Evolutionary conservation across 2,888 invertebrate species (phyloP).

Genomic region (Acronicta leporina): DNA sequence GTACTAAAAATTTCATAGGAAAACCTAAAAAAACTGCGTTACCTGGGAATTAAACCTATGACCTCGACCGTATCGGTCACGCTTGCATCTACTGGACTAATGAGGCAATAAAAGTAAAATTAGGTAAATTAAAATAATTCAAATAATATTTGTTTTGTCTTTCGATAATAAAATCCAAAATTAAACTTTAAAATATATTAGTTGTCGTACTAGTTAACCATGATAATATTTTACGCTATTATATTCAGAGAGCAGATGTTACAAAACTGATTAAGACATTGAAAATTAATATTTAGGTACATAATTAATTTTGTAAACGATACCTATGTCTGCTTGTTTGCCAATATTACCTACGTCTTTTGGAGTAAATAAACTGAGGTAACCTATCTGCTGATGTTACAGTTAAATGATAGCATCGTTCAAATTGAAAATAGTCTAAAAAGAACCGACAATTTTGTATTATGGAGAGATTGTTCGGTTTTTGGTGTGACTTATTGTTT

Average conservation of each 20-base stretch:
- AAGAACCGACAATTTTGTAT: not conserved
- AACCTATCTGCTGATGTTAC: conserved; percentile 36
- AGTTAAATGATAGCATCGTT: conserved; percentile 7
- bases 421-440: not conserved
- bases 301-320: conserved; percentile 43
- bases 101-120: no score
- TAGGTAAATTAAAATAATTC: no score
- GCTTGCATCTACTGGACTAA: no score
- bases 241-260: conserved; percentile 43
- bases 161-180: no score
- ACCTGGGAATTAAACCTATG: no score
- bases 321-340: conserved; percentile 36
- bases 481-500: no score
- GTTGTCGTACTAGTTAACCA: conserved; percentile 13
- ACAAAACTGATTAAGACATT: conserved; percentile 29
- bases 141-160: no score
- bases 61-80: no score
- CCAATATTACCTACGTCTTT: conserved; percentile 35
- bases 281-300: conserved; percentile 42
- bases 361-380: conserved; percentile 52
- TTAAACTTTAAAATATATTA: conserved; percentile 4
- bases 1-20: no score
- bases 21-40: no score
- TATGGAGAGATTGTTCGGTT: no score
- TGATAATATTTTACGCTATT: conserved; percentile 26